Evolutionary conservation across 2,888 invertebrate species (phyloP).

Genomic region (Heteropelma amictum): DNA sequence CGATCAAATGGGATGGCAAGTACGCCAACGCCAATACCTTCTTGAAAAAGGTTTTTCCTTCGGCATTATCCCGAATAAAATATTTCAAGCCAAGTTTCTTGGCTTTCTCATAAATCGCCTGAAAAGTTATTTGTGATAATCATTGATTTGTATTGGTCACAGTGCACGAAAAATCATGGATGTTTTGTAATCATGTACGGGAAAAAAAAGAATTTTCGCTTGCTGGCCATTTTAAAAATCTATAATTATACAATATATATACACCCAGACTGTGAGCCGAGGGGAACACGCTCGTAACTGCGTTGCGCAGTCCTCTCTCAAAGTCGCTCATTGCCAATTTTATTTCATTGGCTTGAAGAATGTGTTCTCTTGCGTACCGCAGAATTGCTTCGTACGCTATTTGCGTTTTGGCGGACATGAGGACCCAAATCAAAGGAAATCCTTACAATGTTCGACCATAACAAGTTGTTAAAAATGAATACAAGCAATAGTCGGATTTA

Average conservation of each 20-base stretch:
- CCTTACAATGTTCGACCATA: background rate
- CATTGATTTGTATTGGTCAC: background rate
- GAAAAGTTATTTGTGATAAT: background rate
- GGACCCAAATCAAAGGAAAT: background rate
- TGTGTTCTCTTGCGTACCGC: background rate
- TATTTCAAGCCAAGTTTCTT: background rate
- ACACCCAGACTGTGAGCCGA: constrained; percentile 11
- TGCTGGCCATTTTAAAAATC: background rate
- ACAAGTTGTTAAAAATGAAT: background rate
- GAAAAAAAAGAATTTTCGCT: background rate
- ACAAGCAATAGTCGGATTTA: background rate
- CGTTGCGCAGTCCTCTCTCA: constrained; percentile 15
- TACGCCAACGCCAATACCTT: background rate
- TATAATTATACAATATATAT: background rate
- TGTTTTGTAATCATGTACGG: background rate
- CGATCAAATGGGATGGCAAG: background rate
- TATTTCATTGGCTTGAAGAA: background rate
- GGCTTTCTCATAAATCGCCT: background rate
- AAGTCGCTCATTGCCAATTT: constrained; percentile 22
- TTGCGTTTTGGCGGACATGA: background rate
- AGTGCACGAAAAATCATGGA: background rate
- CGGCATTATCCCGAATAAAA: background rate
- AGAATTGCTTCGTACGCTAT: background rate
- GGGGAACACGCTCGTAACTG: background rate
- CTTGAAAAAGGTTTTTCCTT: background rate